Percentiles rank a stretch among this genome's conserved stretches.
phyloP scores from a whole-genome alignment of 2,888 invertebrate genomes.

The Myopa testacea region DNA sequence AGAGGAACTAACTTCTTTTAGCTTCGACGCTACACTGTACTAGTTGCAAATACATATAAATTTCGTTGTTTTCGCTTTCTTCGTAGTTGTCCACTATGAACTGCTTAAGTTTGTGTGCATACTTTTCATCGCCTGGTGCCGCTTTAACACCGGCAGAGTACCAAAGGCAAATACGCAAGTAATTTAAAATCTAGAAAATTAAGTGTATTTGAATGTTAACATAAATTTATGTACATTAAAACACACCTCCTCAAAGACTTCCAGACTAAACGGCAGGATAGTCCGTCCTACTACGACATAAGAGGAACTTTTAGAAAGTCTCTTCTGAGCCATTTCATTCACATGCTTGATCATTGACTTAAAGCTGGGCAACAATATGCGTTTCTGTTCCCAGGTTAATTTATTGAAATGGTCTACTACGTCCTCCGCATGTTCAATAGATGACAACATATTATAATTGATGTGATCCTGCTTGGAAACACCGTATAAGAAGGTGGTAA shows the following conservation, averaged over 20 bases:
- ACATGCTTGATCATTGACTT: constrained; percentile 79
- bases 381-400: constrained; percentile 61
- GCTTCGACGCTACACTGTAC: constrained; percentile 76
- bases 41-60: constrained; percentile 77
- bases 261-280: constrained; percentile 77
- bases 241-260: constrained; percentile 79
- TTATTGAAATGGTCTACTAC: constrained; percentile 63
- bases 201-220: constrained; percentile 23
- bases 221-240: background rate
- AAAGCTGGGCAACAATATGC: constrained; percentile 77
- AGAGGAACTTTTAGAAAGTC: constrained; percentile 72
- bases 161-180: constrained; percentile 83
- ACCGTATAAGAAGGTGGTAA: constrained; percentile 74
- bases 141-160: constrained; percentile 73
- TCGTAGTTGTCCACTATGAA: constrained; percentile 73
- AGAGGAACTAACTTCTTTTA: constrained; percentile 72
- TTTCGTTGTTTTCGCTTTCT: constrained; percentile 71
- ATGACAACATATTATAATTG: constrained; percentile 66
- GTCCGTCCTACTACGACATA: constrained; percentile 76
- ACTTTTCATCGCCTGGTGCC: constrained; percentile 71
- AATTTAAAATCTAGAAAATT: constrained; percentile 71
- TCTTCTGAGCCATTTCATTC: constrained; percentile 75
- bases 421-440: constrained; percentile 67
- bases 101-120: constrained; percentile 75
- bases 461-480: constrained; percentile 73